phyloP scores from a whole-genome alignment of 2,113 vertebrate genomes.

The Dissostichus mawsoni region DNA sequence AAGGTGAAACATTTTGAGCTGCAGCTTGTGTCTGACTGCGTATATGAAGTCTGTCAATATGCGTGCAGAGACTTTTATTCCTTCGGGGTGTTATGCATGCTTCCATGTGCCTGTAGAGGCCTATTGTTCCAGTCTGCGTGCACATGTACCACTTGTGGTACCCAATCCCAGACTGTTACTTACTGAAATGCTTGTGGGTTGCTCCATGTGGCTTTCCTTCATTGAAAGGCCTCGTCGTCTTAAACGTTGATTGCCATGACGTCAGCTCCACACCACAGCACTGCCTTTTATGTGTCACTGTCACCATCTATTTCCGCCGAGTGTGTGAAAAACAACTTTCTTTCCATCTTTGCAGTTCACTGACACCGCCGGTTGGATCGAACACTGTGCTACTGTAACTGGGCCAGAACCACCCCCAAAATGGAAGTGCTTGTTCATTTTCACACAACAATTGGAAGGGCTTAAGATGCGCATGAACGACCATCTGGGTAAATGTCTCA shows the following conservation, averaged over 20 bases:
- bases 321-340: constrained; percentile 76
- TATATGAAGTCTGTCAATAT: constrained; percentile 16
- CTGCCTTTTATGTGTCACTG: constrained; percentile 76
- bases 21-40: constrained; percentile 15
- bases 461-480: constrained; percentile 1
- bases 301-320: constrained; percentile 74
- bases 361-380: constrained; percentile 33
- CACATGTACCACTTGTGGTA: constrained; percentile 47
- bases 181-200: constrained; percentile 72
- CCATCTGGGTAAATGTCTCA: constrained; percentile 1
- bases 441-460: constrained; percentile 25
- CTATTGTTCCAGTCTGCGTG: constrained; percentile 61
- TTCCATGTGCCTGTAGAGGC: constrained; percentile 24
- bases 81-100: constrained; percentile 22
- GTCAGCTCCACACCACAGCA: constrained; percentile 76
- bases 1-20: constrained; percentile 40
- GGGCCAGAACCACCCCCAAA: constrained; percentile 52
- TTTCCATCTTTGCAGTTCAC: constrained; percentile 53
- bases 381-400: constrained; percentile 63
- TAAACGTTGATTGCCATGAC: constrained; percentile 77
- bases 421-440: constrained; percentile 31
- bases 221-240: constrained; percentile 56
- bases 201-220: constrained; percentile 65
- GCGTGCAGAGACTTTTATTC: constrained; percentile 27
- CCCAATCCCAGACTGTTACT: constrained; percentile 55